These are phyloP conservation scores for Epiblema foenella DNA, from an alignment of 2,888 invertebrate species.

Conservation along the genomic window DNA sequence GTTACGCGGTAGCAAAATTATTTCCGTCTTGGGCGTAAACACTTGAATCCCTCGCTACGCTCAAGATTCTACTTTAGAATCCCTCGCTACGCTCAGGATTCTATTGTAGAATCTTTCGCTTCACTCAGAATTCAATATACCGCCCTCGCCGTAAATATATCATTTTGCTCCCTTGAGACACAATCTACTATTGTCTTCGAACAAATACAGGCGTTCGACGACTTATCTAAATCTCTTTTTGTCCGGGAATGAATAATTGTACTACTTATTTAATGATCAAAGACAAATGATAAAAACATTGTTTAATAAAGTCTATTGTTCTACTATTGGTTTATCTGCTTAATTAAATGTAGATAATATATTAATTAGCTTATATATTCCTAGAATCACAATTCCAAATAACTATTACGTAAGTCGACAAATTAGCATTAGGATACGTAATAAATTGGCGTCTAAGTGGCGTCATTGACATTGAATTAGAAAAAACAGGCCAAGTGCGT, in stretches of 20 bases:
- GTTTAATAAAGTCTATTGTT: conserved; percentile 13
- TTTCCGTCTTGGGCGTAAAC: too few relatives aligned
- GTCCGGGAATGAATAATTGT: neutral
- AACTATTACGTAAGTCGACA: conserved; percentile 22
- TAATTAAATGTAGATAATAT: conserved; percentile 4
- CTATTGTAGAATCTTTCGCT: too few relatives aligned
- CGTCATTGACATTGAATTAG: conserved; percentile 45
- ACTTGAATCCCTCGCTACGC: too few relatives aligned
- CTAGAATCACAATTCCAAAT: conserved; percentile 6
- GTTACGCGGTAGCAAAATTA: too few relatives aligned
- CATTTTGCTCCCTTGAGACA: too few relatives aligned
- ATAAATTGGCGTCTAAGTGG: conserved; percentile 30
- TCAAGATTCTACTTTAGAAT: too few relatives aligned
- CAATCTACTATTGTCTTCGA: neutral
- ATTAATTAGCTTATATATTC: conserved; percentile 12
- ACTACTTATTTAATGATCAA: neutral
- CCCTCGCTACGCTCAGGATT: too few relatives aligned
- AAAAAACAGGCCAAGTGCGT: too few relatives aligned
- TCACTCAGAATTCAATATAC: too few relatives aligned
- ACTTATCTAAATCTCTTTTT: conserved; percentile 4
- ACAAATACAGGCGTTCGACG: neutral
- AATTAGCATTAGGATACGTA: conserved; percentile 33
- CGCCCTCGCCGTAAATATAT: too few relatives aligned
- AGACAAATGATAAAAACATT: neutral
- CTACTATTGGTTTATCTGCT: neutral